Evolutionary conservation across 1,140 invertebrate species (phyloP).

Genomic region (Sitodiplosis mosellana): DNA sequence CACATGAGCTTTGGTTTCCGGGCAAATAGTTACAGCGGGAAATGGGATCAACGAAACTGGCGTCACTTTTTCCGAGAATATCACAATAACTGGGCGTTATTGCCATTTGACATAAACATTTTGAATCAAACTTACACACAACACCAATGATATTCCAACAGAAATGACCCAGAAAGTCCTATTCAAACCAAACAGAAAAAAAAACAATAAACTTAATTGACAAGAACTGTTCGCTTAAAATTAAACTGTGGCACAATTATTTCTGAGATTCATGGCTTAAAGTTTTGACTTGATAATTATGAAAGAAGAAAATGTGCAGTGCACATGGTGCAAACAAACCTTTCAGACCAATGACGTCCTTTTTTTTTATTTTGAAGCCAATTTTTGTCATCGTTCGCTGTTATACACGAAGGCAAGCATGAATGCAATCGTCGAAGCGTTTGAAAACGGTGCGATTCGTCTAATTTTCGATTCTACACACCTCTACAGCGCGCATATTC

Average conservation of each 20-base stretch:
- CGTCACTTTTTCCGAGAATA: background rate
- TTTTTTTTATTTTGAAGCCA: background rate
- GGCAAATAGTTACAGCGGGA: no score
- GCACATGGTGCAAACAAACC: background rate
- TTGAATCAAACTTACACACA: background rate
- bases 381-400: constrained; percentile 5
- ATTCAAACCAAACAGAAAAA: background rate
- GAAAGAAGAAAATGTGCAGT: background rate
- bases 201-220: no score
- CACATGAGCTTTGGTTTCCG: background rate
- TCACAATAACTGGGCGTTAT: background rate
- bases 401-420: no score
- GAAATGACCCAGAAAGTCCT: background rate
- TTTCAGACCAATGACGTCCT: background rate
- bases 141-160: background rate
- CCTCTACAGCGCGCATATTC: no score
- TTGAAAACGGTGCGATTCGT: no score
- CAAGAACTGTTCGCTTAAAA: no score
- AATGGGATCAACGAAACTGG: background rate
- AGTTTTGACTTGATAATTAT: no score
- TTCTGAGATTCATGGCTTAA: no score
- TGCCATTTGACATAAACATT: background rate
- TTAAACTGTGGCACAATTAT: no score
- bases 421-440: no score
- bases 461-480: no score